Conservation (phyloP, 2,888 invertebrate genomes). For the Byasa hedistus region DNA sequence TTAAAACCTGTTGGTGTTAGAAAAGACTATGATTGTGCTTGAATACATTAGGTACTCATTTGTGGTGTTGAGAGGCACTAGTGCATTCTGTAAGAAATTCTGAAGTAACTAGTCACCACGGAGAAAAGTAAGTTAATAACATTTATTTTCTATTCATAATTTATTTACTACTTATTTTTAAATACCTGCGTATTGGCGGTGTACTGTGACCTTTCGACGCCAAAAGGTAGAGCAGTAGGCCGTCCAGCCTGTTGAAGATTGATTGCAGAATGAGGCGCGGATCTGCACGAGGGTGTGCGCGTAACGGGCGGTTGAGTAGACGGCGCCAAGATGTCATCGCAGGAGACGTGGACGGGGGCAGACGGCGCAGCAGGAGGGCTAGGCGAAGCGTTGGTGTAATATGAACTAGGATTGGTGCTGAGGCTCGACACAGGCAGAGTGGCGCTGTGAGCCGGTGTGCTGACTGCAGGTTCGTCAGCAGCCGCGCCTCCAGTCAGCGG, state of each 20-base stretch:
- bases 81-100: no score
- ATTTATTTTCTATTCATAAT: no score
- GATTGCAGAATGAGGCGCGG: conserved; percentile 73
- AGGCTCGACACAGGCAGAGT: conserved; percentile 78
- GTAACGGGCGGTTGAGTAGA: conserved; percentile 53
- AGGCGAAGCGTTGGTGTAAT: conserved; percentile 82
- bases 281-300: conserved; percentile 66
- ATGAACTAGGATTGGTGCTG: conserved; percentile 77
- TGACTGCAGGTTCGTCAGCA: conserved; percentile 64
- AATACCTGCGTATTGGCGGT: conserved; percentile 44
- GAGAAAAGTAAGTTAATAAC: no score
- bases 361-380: conserved; percentile 74
- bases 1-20: no score
- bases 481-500: conserved; percentile 59
- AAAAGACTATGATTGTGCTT: no score
- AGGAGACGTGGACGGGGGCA: conserved; percentile 67
- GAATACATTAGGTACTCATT: no score
- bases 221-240: conserved; percentile 61
- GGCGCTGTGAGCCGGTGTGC: conserved; percentile 73
- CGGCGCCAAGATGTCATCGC: conserved; percentile 71
- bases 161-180: no score
- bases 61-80: no score
- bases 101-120: no score
- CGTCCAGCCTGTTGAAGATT: conserved; percentile 71
- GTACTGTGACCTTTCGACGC: conserved; percentile 57